These are phyloP conservation scores for Leptinotarsa defecta DNA, from an alignment of 1,140 invertebrate species.

Conservation along the genomic window DNA sequence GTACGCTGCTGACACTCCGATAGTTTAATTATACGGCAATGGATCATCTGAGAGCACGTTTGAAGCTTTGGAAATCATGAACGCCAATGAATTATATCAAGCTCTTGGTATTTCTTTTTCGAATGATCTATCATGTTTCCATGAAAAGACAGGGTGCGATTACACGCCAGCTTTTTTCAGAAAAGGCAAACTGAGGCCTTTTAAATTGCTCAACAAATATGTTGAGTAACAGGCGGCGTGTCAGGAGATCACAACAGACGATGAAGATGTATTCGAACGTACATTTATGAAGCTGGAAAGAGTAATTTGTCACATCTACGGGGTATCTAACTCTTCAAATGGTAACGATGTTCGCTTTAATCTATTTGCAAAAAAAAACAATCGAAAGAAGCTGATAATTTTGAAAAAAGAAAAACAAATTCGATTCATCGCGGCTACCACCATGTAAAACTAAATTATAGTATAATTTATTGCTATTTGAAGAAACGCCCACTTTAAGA, in stretches of 20 bases:
- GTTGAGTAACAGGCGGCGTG: too few relatives aligned
- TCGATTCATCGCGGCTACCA: not conserved
- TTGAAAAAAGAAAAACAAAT: conserved; percentile 22
- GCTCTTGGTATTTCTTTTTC: conserved; percentile 27
- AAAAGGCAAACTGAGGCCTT: not conserved
- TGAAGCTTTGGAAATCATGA: conserved; percentile 16
- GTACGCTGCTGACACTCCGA: conserved; percentile 28
- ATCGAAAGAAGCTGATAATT: conserved; percentile 20
- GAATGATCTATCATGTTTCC: not conserved
- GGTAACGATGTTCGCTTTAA: not conserved
- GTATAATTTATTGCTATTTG: conserved; percentile 29
- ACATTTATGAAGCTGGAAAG: not conserved
- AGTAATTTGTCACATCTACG: conserved; percentile 32
- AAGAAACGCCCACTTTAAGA: conserved; percentile 24
- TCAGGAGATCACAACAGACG: too few relatives aligned
- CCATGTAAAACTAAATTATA: conserved; percentile 30
- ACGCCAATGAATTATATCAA: conserved; percentile 43
- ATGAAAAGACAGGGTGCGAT: conserved; percentile 16
- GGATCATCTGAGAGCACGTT: conserved; percentile 13
- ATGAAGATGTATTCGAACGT: too few relatives aligned
- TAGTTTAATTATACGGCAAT: conserved; percentile 21
- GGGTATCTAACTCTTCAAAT: not conserved
- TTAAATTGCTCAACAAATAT: not conserved
- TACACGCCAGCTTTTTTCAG: conserved; percentile 3
- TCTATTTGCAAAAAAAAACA: conserved; percentile 15